These are phyloP conservation scores for Parascotia fuliginaria DNA, from an alignment of 2,888 invertebrate genomes.

Conservation along the genomic window DNA sequence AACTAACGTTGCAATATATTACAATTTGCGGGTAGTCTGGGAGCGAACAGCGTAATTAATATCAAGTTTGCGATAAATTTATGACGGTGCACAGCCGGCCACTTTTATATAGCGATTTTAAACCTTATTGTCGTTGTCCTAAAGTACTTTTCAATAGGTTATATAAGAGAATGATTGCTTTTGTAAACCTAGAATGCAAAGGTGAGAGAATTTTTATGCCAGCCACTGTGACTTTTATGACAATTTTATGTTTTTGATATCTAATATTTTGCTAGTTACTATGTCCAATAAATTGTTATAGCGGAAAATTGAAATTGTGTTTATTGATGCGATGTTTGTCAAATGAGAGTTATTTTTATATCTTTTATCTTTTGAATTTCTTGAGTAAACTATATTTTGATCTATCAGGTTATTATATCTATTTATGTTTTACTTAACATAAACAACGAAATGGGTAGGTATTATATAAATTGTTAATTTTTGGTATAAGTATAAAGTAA, in stretches of 20 bases:
- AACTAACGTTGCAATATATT: conserved; percentile 61
- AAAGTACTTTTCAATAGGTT: conserved; percentile 18
- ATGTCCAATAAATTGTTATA: not conserved
- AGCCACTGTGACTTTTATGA: conserved; percentile 20
- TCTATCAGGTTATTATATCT: too few relatives aligned
- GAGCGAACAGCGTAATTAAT: conserved; percentile 73
- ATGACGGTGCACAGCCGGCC: conserved; percentile 39
- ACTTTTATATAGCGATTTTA: conserved; percentile 38
- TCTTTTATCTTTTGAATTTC: too few relatives aligned
- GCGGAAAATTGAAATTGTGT: not conserved
- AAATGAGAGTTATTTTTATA: too few relatives aligned
- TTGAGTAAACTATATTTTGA: too few relatives aligned
- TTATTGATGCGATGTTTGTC: not conserved
- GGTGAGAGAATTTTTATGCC: conserved; percentile 48
- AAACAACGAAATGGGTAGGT: too few relatives aligned
- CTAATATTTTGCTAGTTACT: conserved; percentile 3
- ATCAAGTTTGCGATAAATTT: conserved; percentile 78
- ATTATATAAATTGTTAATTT: too few relatives aligned
- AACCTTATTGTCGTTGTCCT: conserved; percentile 40
- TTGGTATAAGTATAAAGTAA: too few relatives aligned
- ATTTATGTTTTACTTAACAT: too few relatives aligned
- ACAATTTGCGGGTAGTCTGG: conserved; percentile 69
- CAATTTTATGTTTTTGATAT: conserved; percentile 14
- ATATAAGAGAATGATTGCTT: conserved; percentile 11
- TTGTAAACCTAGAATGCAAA: conserved; percentile 38